Conservation (phyloP, 2,113 vertebrate genomes). For the Phrynocephalus versicolor region DNA sequence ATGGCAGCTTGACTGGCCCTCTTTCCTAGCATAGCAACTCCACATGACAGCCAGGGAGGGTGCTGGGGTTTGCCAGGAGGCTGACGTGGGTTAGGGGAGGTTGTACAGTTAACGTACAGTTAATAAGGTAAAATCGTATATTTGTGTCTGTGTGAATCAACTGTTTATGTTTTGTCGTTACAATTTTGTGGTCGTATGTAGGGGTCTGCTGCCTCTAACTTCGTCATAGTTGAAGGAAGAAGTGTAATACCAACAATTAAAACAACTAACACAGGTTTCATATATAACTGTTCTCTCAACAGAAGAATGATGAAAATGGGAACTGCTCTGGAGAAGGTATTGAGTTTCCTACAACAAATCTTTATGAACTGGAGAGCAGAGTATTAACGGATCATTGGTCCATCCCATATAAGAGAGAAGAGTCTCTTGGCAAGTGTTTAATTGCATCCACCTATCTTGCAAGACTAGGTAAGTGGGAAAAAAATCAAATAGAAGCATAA, state of each 20-base stretch:
- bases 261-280: background rate
- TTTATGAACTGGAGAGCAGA: conserved; percentile 97
- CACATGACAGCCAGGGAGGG: too few species aligned
- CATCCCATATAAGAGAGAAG: conserved; percentile 96
- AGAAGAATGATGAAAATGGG: conserved; percentile 96
- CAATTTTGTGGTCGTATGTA: too few species aligned
- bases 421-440: conserved; percentile 96
- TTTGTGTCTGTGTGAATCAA: too few species aligned
- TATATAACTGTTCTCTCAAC: conserved; percentile 59
- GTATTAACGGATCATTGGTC: conserved; percentile 99
- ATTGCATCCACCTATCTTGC: conserved; percentile 94
- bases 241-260: background rate
- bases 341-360: conserved; percentile 97
- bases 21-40: too few species aligned
- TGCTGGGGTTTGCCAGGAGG: too few species aligned
- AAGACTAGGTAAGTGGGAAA: conserved; percentile 84
- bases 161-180: too few species aligned
- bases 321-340: conserved; percentile 94
- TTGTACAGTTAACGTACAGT: too few species aligned
- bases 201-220: background rate
- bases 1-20: too few species aligned
- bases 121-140: too few species aligned
- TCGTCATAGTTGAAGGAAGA: too few species aligned
- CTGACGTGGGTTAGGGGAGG: too few species aligned
- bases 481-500: background rate